Percentiles rank a stretch among this genome's conserved stretches.
These are phyloP conservation scores for Jaculus jaculus DNA, from an alignment of 2,113 vertebrate species.

Conservation along the genomic window DNA sequence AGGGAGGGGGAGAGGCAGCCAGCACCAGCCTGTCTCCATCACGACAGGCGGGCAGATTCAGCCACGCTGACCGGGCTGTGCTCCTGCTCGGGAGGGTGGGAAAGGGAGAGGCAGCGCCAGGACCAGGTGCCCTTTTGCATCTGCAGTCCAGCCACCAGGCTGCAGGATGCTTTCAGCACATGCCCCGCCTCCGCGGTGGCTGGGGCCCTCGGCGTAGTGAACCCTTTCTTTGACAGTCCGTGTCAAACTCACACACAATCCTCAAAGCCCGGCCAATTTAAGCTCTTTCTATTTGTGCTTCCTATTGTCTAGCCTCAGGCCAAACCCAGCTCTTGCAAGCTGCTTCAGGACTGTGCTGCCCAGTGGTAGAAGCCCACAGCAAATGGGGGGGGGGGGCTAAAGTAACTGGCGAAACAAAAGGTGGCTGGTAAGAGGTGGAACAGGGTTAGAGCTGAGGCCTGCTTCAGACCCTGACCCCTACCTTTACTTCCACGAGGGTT, in stretches of 20 bases:
- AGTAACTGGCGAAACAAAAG: neutral
- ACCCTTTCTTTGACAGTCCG: neutral
- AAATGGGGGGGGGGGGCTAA: too few species aligned
- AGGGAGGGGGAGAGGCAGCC: neutral
- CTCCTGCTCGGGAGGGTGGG: neutral
- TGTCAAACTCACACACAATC: neutral
- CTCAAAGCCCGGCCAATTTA: neutral
- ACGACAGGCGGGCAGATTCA: neutral
- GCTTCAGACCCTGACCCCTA: neutral
- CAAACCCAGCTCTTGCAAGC: neutral
- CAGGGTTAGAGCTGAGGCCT: neutral
- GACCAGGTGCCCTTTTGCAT: rapidly evolving
- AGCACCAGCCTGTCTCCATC: neutral
- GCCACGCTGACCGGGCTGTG: neutral
- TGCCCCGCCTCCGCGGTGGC: neutral
- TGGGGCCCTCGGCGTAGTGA: rapidly evolving
- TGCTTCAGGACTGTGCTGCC: neutral
- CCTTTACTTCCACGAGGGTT: rapidly evolving
- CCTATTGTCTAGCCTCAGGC: neutral
- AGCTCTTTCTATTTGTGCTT: neutral
- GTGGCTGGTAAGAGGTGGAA: neutral
- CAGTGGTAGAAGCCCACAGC: neutral
- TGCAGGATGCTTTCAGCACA: rapidly evolving
- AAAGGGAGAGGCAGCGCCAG: neutral
- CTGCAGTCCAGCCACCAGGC: neutral